These are phyloP conservation scores for Bagarius yarrelli DNA, from an alignment of 2,113 vertebrate species.

Conservation along the genomic window DNA sequence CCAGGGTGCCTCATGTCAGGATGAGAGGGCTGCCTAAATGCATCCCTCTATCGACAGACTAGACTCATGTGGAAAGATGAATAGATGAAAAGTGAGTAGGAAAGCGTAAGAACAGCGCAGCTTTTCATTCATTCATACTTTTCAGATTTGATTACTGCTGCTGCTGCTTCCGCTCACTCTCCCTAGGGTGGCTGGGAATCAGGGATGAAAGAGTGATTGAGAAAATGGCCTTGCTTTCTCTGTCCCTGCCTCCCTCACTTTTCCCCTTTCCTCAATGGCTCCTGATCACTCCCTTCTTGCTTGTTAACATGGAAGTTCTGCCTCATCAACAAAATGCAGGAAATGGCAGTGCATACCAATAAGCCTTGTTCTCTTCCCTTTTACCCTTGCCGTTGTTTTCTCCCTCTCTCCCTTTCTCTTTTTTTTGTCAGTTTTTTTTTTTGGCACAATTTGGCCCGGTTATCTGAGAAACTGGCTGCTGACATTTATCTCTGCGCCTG, in stretches of 20 bases:
- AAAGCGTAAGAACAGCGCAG: conserved; percentile 8
- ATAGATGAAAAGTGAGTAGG: background rate
- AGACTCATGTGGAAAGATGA: background rate
- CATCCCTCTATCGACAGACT: conserved; percentile 28
- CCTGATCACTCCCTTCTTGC: conserved; percentile 41
- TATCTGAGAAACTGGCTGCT: conserved; percentile 11
- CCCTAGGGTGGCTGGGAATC: conserved; percentile 32
- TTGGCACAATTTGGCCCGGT: conserved; percentile 19
- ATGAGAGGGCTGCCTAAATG: conserved; percentile 23
- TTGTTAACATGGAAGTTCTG: conserved; percentile 58
- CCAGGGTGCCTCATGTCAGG: background rate
- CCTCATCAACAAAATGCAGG: conserved; percentile 61
- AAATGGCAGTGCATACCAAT: conserved; percentile 46
- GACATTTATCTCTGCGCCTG: conserved; percentile 11
- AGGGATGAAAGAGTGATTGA: conserved; percentile 46
- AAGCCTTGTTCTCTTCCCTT: conserved; percentile 2
- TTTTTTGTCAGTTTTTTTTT: conserved; percentile 42
- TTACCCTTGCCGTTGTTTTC: background rate
- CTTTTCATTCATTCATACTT: conserved; percentile 40
- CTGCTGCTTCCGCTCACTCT: conserved; percentile 15
- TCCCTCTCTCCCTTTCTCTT: conserved; percentile 32
- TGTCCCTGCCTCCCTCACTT: conserved; percentile 47
- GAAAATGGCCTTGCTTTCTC: conserved; percentile 40
- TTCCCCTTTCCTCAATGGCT: conserved; percentile 57
- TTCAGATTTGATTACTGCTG: conserved; percentile 46